Base-by-base conservation (phyloP, 1,140 invertebrate genomes). In the Drosophila kanapiae region DNA sequence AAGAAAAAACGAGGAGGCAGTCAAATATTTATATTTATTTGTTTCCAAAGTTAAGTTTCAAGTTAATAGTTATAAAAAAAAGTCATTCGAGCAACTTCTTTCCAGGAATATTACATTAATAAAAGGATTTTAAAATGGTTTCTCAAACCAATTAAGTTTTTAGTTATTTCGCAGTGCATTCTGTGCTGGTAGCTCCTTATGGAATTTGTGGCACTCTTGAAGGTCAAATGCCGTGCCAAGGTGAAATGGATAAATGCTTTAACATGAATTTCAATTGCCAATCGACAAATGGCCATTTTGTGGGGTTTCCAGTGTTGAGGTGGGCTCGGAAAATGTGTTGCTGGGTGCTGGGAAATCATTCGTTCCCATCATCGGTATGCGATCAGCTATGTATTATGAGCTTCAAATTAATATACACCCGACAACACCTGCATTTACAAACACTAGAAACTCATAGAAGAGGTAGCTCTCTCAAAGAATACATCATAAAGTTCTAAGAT, bases 151-250 rank as follows among this genome's bases (percentile, higher is more conserved):
- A 23, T 23, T 23, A 23, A 23, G 23, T 23, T 23, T 13, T 33
- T 7, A 3, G 4, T 14, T 23, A 23, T 23, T 23, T 23, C 23
- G 6, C 51, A 23, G 51, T 51, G 49, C 33, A 37, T 37, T 13
- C 33, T 23, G 2, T 42, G 40, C 33, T 14, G 11, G 3, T 13
- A 54, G 16, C 33, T 48, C 43, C 56, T 67, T 60, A 37, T 10
- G 64, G 49, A 78, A 68, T 77, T 78, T 78, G 75, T 35, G 63
- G 75, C 75, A 45, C 57, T 43, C 47, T 59, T 87, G 80, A 86
- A 86, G 83, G 84, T 86, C 83, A 83, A 79, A 79, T 68, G 45
- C 48, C 57, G 43, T 63, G 60, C 35, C 57, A 69, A 80, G 78
- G 69, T 80, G 61, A 75, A 80, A 77, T 69, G 69, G 67, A 72